These are phyloP conservation scores for Nothobranchius kuhntae DNA, from an alignment of 2,113 vertebrate species.

Conservation along the genomic window DNA sequence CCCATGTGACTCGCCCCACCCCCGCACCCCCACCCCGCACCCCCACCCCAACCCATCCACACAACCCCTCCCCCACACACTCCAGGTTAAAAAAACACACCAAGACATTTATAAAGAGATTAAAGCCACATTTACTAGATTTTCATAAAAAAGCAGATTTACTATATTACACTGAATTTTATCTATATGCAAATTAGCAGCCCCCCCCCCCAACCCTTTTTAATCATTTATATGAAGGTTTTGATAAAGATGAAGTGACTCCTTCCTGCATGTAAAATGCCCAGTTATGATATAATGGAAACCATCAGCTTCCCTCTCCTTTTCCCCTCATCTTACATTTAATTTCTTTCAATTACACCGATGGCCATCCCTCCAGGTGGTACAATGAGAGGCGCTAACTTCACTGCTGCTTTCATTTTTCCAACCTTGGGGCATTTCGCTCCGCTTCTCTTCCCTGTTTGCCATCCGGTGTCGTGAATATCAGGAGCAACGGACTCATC, in stretches of 20 bases:
- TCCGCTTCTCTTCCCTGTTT: neutral
- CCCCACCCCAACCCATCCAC: neutral
- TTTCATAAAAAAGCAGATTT: constrained; percentile 76
- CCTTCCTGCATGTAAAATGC: too few relatives aligned
- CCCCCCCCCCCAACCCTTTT: constrained; percentile 47
- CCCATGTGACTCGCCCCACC: constrained; percentile 72
- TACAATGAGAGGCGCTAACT: constrained; percentile 25
- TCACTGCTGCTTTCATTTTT: constrained; percentile 48
- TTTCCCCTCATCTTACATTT: constrained; percentile 28
- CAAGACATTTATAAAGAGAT: constrained; percentile 70
- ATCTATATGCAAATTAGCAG: constrained; percentile 75
- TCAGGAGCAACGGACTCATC: constrained; percentile 15
- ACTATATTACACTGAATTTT: constrained; percentile 78
- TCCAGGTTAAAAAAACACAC: constrained; percentile 43
- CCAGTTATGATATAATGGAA: too few relatives aligned
- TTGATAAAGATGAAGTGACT: too few relatives aligned
- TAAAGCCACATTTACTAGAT: constrained; percentile 71
- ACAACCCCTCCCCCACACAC: constrained; percentile 19
- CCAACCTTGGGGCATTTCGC: neutral
- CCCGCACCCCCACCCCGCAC: too few relatives aligned
- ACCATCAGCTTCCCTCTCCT: neutral
- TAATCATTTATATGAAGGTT: constrained; percentile 60
- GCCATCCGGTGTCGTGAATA: constrained; percentile 25
- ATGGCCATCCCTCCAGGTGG: constrained; percentile 42
- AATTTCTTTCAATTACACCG: constrained; percentile 56